phyloP scores from a whole-genome alignment of 2,888 invertebrate species.

The Chrysotoxum bicinctum region DNA sequence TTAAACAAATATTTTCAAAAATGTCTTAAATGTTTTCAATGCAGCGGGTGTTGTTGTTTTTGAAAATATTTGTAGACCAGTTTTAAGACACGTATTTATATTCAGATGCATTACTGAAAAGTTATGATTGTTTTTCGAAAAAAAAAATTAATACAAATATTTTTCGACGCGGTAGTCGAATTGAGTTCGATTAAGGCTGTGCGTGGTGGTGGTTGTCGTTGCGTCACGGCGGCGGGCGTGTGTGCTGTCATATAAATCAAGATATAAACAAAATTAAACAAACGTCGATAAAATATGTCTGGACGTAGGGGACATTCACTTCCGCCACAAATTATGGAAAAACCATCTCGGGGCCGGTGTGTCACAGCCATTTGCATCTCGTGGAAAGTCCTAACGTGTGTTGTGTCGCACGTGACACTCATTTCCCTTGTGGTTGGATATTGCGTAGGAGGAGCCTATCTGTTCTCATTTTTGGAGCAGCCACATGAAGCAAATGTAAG shows the following conservation, averaged over 20 bases:
- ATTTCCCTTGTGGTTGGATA: slow-evolving; percentile 94
- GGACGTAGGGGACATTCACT: slow-evolving; percentile 79
- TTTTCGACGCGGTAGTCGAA: slow-evolving; percentile 38
- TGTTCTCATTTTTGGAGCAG: slow-evolving; percentile 90
- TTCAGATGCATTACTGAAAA: slow-evolving; percentile 44
- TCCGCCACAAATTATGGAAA: slow-evolving; percentile 79
- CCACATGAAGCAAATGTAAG: slow-evolving; percentile 88
- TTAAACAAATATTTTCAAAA: slow-evolving; percentile 25
- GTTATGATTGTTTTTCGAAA: slow-evolving; percentile 56
- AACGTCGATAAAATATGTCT: slow-evolving; percentile 76
- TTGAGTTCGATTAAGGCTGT: neutral
- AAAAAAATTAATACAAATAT: slow-evolving; percentile 29
- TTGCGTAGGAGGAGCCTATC: slow-evolving; percentile 93
- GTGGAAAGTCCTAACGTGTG: slow-evolving; percentile 91
- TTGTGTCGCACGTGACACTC: slow-evolving; percentile 93
- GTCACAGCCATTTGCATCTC: slow-evolving; percentile 81
- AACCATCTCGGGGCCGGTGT: slow-evolving; percentile 79
- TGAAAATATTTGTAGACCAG: slow-evolving; percentile 33
- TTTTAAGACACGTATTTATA: slow-evolving; percentile 26
- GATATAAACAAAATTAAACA: slow-evolving; percentile 6
- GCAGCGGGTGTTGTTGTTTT: slow-evolving; percentile 48
- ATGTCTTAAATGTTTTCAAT: slow-evolving; percentile 17
- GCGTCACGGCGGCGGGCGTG: neutral
- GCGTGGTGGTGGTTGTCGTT: neutral
- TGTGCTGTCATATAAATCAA: neutral